A percentile compares a stretch with the other conserved stretches of the same genome.
phyloP scores from a whole-genome alignment of 2,888 invertebrate species.

The Nudaria mundana region DNA sequence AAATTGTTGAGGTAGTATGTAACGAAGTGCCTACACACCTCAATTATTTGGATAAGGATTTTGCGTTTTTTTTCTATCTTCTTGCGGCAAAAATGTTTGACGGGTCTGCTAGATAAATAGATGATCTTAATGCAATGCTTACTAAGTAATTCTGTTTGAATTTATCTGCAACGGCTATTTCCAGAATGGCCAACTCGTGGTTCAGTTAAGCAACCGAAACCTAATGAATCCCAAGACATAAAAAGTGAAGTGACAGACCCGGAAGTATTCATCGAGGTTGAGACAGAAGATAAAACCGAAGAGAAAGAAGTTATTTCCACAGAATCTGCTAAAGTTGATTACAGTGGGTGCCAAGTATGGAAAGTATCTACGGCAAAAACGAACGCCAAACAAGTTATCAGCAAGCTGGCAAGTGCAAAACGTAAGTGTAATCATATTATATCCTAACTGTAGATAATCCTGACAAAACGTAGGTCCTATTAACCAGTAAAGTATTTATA shows the following conservation, averaged over 20 bases:
- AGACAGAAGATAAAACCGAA: conserved; percentile 27
- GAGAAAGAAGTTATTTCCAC: conserved; percentile 20
- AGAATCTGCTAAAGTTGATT: conserved; percentile 74
- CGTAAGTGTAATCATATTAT: conserved; percentile 45
- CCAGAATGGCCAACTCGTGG: conserved; percentile 62
- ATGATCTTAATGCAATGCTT: too few species aligned
- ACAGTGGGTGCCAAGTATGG: conserved; percentile 90
- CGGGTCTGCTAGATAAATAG: too few species aligned
- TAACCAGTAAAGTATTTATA: too few species aligned
- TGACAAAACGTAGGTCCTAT: too few species aligned
- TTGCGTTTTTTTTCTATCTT: too few species aligned
- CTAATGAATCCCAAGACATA: conserved; percentile 23
- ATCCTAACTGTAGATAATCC: neutral
- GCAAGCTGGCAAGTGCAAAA: conserved; percentile 58
- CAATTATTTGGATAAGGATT: too few species aligned
- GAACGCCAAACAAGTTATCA: conserved; percentile 57
- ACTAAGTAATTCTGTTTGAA: too few species aligned
- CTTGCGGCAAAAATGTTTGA: too few species aligned
- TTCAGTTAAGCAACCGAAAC: conserved; percentile 61
- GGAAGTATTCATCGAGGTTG: conserved; percentile 5
- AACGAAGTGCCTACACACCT: too few species aligned
- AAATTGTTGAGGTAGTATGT: too few species aligned
- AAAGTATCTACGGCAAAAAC: conserved; percentile 80
- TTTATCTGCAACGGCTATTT: conserved; percentile 22
- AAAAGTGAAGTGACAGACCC: conserved; percentile 22